A percentile compares a stretch with the other conserved stretches of the same genome.
Evolutionary conservation across 1,140 invertebrate species (phyloP).

Genomic region (Aphelenchoides besseyi): DNA sequence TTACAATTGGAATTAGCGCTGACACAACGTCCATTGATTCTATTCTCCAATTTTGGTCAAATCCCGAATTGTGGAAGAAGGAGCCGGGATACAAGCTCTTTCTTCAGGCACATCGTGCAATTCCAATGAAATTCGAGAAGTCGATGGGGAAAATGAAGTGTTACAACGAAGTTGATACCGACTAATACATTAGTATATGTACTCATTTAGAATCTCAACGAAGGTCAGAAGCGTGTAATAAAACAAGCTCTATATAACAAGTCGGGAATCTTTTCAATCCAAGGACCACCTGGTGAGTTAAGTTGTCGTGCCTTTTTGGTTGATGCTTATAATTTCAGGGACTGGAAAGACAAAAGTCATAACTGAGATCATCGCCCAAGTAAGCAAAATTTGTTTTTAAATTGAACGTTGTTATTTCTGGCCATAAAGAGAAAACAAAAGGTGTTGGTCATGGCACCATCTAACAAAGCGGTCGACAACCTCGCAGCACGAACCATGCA

Average conservation of each 20-base stretch:
- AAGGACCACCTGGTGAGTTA: constrained; percentile 34
- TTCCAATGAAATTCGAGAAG: background rate
- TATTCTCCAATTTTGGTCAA: background rate
- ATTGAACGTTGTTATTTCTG: background rate
- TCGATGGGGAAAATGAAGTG: background rate
- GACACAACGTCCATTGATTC: background rate
- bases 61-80: constrained; percentile 7
- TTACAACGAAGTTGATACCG: background rate
- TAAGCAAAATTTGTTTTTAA: background rate
- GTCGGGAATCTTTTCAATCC: constrained; percentile 32
- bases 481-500: background rate
- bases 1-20: background rate
- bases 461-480: constrained; percentile 3
- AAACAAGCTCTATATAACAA: constrained; percentile 22
- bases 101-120: constrained; percentile 26
- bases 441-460: constrained; percentile 1
- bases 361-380: constrained; percentile 37
- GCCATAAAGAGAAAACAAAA: background rate
- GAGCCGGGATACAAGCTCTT: constrained; percentile 33
- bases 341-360: constrained; percentile 46
- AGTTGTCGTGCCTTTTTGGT: background rate
- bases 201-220: constrained; percentile 34
- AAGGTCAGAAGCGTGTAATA: constrained; percentile 24
- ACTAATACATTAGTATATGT: constrained; percentile 6
- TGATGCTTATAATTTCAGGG: constrained; percentile 7